phyloP scores from a whole-genome alignment of 2,888 invertebrate genomes.

The Caprella mutica region DNA sequence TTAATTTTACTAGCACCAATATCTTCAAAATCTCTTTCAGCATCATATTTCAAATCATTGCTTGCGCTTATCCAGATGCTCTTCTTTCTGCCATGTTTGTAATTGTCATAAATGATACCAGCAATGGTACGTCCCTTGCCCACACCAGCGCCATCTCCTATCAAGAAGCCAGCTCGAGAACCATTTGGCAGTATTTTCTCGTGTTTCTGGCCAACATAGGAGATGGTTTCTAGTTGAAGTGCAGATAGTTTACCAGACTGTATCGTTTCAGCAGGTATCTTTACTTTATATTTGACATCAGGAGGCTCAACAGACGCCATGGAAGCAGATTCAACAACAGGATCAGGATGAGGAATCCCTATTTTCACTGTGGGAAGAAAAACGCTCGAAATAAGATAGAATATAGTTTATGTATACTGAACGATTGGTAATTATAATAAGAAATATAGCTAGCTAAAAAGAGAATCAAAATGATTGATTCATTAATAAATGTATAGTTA shows the following conservation, averaged over 20 bases:
- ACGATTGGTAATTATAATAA: too few species aligned
- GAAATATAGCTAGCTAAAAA: too few species aligned
- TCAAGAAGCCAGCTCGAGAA: slow-evolving; percentile 85
- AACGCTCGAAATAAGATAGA: too few species aligned
- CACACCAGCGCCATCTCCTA: slow-evolving; percentile 88
- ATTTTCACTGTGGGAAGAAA: slow-evolving; percentile 56
- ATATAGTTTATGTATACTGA: too few species aligned
- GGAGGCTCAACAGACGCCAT: slow-evolving; percentile 88
- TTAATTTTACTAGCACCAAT: slow-evolving; percentile 78
- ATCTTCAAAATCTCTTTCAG: slow-evolving; percentile 85
- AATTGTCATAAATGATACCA: slow-evolving; percentile 96
- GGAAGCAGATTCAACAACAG: slow-evolving; percentile 96
- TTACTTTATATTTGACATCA: slow-evolving; percentile 66
- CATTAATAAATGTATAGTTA: too few species aligned
- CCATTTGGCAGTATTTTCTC: slow-evolving; percentile 73
- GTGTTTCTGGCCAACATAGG: slow-evolving; percentile 93
- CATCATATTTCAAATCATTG: slow-evolving; percentile 95
- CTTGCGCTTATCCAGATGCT: slow-evolving; percentile 98
- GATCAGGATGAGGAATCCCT: slow-evolving; percentile 92
- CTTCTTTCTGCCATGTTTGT: slow-evolving; percentile 77
- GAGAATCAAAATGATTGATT: too few species aligned
- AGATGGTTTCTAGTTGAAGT: slow-evolving; percentile 89
- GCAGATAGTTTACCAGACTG: slow-evolving; percentile 54
- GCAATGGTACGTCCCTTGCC: slow-evolving; percentile 97
- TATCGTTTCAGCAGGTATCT: slow-evolving; percentile 44